Conservation (phyloP, 1,140 invertebrate species). For the Achatina immaculata region DNA sequence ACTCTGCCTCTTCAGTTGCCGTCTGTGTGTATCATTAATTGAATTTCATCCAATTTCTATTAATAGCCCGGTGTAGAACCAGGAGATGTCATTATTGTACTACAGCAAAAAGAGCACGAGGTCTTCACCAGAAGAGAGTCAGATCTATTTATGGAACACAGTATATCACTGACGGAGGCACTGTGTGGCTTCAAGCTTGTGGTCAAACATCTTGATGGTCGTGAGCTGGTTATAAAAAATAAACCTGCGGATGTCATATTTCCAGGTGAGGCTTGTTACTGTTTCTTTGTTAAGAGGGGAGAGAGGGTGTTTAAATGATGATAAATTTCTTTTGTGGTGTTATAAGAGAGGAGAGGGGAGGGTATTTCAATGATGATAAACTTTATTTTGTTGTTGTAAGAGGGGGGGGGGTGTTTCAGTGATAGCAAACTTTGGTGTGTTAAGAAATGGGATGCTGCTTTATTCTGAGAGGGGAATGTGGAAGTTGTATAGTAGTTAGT, state of each 20-base stretch:
- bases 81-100: constrained; percentile 94
- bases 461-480: too few relatives aligned
- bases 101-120: constrained; percentile 94
- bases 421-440: too few relatives aligned
- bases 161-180: constrained; percentile 90
- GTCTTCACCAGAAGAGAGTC: constrained; percentile 85
- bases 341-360: too few relatives aligned
- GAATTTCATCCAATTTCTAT: too few relatives aligned
- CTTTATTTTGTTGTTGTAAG: too few relatives aligned
- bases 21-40: too few relatives aligned
- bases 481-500: too few relatives aligned
- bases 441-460: too few relatives aligned
- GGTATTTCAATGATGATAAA: too few relatives aligned
- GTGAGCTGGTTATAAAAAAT: constrained; percentile 88
- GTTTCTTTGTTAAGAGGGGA: neutral
- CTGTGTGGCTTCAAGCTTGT: constrained; percentile 96
- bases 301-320: neutral
- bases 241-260: constrained; percentile 87
- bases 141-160: constrained; percentile 85
- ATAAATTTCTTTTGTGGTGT: too few relatives aligned
- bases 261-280: constrained; percentile 76
- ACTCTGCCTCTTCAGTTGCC: too few relatives aligned
- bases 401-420: too few relatives aligned
- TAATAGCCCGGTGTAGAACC: constrained; percentile 86
- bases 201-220: constrained; percentile 91